Evolutionary conservation across 2,113 vertebrate genomes (phyloP).

Genomic region (Accipiter virgatus): DNA sequence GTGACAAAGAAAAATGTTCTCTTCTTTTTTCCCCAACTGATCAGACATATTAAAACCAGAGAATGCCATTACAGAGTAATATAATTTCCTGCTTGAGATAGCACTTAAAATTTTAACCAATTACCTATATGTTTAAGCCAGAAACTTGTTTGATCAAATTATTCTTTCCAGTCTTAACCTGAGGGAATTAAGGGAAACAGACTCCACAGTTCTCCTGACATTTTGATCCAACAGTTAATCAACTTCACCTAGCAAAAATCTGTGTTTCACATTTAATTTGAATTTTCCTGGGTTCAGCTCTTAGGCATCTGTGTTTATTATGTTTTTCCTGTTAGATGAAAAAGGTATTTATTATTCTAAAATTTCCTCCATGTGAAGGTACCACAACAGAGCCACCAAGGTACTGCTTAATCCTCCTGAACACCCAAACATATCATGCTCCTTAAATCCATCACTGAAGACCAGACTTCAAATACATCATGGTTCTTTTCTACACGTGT

Average conservation of each 20-base stretch:
- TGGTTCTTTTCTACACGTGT: background rate
- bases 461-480: background rate
- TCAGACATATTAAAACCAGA: slow-evolving; percentile 14
- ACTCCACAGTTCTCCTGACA: background rate
- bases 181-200: background rate
- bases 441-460: background rate
- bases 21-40: background rate
- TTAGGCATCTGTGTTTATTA: background rate
- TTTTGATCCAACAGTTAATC: background rate
- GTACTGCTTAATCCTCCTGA: background rate
- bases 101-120: background rate
- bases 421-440: background rate
- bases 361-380: background rate
- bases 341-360: background rate
- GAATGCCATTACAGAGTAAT: background rate
- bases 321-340: background rate
- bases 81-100: slow-evolving; percentile 16
- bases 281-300: background rate
- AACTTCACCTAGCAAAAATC: background rate
- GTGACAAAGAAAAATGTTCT: background rate
- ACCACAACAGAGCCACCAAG: background rate
- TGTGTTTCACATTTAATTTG: background rate
- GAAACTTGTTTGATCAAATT: slow-evolving; percentile 8
- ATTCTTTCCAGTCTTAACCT: background rate
- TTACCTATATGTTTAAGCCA: background rate